These are phyloP conservation scores for Cryptophagus acutangulus DNA, from an alignment of 2,888 invertebrate genomes.

Conservation along the genomic window DNA sequence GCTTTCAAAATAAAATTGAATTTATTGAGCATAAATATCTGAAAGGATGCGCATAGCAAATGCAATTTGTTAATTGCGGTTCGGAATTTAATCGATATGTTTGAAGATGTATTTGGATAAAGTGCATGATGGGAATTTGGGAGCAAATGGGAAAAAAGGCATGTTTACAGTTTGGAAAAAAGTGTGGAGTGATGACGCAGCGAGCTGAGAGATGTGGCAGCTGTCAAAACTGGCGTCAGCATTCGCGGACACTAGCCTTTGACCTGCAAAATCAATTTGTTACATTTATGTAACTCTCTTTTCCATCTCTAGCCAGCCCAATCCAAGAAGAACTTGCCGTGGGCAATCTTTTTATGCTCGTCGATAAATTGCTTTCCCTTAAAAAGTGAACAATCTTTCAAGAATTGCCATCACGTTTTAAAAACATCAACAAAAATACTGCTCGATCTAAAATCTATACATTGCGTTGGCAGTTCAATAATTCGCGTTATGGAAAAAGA, in stretches of 20 bases:
- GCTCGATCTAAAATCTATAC: no score
- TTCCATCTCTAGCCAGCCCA: constrained; percentile 14
- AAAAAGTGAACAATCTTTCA: constrained; percentile 21
- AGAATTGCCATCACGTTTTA: constrained; percentile 5
- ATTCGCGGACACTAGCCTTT: constrained; percentile 31
- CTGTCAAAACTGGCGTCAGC: constrained; percentile 40
- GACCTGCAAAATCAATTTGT: constrained; percentile 38
- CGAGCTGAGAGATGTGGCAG: constrained; percentile 32
- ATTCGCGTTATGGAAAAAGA: no score
- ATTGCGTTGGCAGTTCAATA: no score
- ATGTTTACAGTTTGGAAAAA: constrained; percentile 26
- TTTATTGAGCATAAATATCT: no score
- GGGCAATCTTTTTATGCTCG: constrained; percentile 19
- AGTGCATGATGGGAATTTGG: no score
- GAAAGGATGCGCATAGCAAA: no score
- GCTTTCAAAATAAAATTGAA: no score
- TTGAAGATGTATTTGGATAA: no score
- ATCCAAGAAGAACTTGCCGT: constrained; percentile 16
- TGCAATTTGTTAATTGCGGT: no score
- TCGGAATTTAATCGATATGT: no score
- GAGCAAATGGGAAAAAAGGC: no score
- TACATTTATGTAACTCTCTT: constrained; percentile 27
- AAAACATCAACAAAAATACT: constrained; percentile 6
- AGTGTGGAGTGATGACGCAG: constrained; percentile 22
- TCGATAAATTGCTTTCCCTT: constrained; percentile 20